Percentiles rank a stretch among this genome's conserved stretches.
Evolutionary conservation across 1,140 invertebrate genomes (phyloP).

Genomic region (Phymastichus coffea): DNA sequence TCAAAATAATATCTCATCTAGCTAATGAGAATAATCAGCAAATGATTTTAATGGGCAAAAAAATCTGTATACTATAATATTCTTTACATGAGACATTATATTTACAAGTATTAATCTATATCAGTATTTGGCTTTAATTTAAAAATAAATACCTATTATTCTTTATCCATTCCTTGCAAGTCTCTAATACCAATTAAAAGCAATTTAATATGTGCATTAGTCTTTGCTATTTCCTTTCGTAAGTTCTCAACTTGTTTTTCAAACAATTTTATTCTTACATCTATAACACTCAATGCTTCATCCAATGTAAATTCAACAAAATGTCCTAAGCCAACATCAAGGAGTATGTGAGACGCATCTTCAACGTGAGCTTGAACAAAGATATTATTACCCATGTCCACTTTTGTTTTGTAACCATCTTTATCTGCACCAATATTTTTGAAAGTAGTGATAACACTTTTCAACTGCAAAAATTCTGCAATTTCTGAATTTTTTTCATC

Average conservation of each 20-base stretch:
- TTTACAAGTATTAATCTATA: background rate
- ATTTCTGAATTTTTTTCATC: constrained; percentile 67
- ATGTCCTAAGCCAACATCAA: constrained; percentile 75
- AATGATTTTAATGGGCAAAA: no score
- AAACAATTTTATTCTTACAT: constrained; percentile 67
- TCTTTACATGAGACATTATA: background rate
- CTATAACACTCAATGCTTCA: constrained; percentile 71
- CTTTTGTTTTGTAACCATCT: constrained; percentile 73
- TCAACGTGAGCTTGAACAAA: constrained; percentile 71
- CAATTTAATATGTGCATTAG: constrained; percentile 79
- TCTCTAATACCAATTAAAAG: constrained; percentile 68
- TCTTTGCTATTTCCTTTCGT: constrained; percentile 65
- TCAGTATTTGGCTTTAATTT: background rate
- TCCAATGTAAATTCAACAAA: constrained; percentile 72
- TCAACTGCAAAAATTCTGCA: constrained; percentile 73
- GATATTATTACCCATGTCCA: constrained; percentile 76
- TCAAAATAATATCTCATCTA: no score
- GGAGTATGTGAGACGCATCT: constrained; percentile 67
- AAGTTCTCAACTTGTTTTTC: constrained; percentile 65
- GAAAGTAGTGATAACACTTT: constrained; percentile 59
- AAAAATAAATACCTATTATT: background rate
- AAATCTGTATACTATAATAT: background rate
- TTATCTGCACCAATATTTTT: constrained; percentile 44
- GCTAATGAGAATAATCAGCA: no score
- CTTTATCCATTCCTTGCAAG: constrained; percentile 50